A percentile compares a stretch with the other conserved stretches of the same genome.
Conservation (phyloP, 2,113 vertebrate species). For the Phasianus colchicus region DNA sequence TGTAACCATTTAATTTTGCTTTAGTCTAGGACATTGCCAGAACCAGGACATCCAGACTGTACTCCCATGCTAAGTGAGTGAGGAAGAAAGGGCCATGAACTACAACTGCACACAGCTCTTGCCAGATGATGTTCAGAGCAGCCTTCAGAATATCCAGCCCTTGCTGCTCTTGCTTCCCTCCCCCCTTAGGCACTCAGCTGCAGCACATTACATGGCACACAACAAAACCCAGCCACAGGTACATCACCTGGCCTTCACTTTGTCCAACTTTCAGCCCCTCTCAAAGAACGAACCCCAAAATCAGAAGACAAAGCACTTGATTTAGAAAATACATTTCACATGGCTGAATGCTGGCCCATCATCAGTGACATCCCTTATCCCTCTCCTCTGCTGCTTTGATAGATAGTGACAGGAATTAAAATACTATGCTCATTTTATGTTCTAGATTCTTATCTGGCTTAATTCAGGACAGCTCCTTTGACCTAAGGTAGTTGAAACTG, state of each 20-base stretch:
- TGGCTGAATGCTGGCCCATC: not conserved
- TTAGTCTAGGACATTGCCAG: not conserved
- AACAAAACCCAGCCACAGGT: not conserved
- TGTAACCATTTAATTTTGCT: not conserved
- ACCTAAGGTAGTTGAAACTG: not conserved
- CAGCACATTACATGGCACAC: fast-evolving
- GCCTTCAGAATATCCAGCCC: not conserved
- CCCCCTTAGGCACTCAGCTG: not conserved
- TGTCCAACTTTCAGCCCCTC: not conserved
- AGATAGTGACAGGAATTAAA: not conserved
- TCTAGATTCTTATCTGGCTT: not conserved
- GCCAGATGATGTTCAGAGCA: not conserved
- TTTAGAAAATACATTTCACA: not conserved
- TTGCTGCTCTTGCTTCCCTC: fast-evolving
- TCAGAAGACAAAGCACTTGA: not conserved
- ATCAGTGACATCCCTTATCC: not conserved
- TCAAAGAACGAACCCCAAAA: not conserved
- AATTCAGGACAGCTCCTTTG: not conserved
- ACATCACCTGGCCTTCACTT: not conserved
- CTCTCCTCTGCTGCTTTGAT: not conserved
- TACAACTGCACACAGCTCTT: not conserved
- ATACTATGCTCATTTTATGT: not conserved
- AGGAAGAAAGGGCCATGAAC: not conserved
- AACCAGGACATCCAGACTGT: not conserved
- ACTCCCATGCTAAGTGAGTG: not conserved